Base-by-base conservation (phyloP, 2,888 invertebrate genomes). In the Dryocosmus kuriphilus region DNA sequence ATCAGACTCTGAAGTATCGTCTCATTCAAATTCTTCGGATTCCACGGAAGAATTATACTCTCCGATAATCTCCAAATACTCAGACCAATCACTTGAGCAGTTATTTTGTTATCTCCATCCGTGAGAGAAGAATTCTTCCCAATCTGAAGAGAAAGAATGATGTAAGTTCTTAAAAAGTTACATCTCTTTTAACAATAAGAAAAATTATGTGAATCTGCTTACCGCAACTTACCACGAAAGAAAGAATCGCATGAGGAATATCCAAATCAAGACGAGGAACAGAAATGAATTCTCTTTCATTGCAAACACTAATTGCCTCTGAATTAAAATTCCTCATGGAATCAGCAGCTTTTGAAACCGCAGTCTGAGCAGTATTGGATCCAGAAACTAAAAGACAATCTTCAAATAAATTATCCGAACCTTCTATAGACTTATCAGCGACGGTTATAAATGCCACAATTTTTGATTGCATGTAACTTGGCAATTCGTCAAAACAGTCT, bases 11-110 rank as follows among this genome's bases (percentile, higher is more conserved):
- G 81, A 30, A 76, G 83, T 77, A 89, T 76, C 7, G 85, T 85
- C 14, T 88, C 79, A 63, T 87, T 84, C 16, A 90, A 86, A 74
- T 88, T 85, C 41, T 81, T 85, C 22, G 90, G 88, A 78, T 92
- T 84, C 88, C 92, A 92, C 77, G 84, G 85, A 22, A 91, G 81
- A 67, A 89, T 76, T 75, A 86, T 85, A 79, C 87, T 89, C 60
- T 91, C 90, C 0, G 91, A 91, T 35, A 91, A 81, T 79, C 84
- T 86, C 90, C 90, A 91, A 46, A 91, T 76, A 75, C 86, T 87
- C 51, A 86, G 78, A n/a, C 86, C 86, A 78, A 89, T 76, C 75
- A 91, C 86, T 85, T 89, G 86, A 2, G 86, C 83, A 65, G 91
- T 78, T 75, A 81, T 81, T 79, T 82, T 85, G 19, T 75, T 78